Base-by-base conservation (phyloP, 2,888 invertebrate species). In the Hybos culiciformis region DNA sequence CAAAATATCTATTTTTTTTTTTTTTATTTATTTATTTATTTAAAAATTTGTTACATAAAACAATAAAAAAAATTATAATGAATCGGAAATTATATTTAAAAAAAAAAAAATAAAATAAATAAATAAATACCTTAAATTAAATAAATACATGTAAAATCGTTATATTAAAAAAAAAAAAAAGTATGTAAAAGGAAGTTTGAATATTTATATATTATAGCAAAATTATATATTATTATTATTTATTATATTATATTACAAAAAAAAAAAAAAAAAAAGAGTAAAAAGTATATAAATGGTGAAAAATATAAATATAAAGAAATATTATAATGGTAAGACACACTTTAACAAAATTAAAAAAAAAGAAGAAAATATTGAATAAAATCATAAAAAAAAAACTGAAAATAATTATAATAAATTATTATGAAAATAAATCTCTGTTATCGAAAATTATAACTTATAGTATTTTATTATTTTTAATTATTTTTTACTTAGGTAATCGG, bases 391-490 rank as follows among this genome's bases (percentile, higher is more conserved):
- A 7, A 29, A n/a, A n/a, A n/a, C n/a, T n/a, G n/a, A 12, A 12
- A 29, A 29, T n/a, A n/a, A 29, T n/a, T 29, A 29, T 12, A 29
- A 29, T n/a, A 29, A 12, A 15, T 9, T 15, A 32, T 15, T 17
- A 36, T 19, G 21, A 34, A 34, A 36, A 36, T 36, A 36, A 36
- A 36, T 36, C 36, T 36, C 36, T 36, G 36, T 36, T 36, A 36
- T 36, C 36, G 36, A 36, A 36, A 36, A 15, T 15, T 14, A 39
- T 14, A 29, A 29, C 3, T n/a, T 12, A 29, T n/a, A n/a, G n/a
- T n/a, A n/a, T n/a, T n/a, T n/a, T n/a, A n/a, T n/a, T n/a, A n/a
- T n/a, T n/a, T n/a, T n/a, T n/a, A n/a, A n/a, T n/a, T n/a, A n/a
- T n/a, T n/a, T n/a, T n/a, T n/a, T n/a, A n/a, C n/a, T n/a, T n/a